Evolutionary conservation across 2,113 vertebrate species (phyloP).

Genomic region (Aspiorhynchus laticeps): DNA sequence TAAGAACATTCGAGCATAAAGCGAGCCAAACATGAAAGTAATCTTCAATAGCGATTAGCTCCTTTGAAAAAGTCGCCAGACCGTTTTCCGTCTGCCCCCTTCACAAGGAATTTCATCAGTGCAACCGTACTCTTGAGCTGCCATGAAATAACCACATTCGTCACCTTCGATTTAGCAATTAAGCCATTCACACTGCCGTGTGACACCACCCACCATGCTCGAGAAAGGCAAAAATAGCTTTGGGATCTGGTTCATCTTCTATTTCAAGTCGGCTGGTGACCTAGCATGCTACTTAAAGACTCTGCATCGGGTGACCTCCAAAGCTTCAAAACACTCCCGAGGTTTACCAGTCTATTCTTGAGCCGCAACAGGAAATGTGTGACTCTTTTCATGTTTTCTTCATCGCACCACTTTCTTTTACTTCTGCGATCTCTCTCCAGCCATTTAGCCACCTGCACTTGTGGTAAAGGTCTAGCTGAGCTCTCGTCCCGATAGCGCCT

Average conservation of each 20-base stretch:
- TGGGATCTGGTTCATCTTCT: slow-evolving; percentile 51
- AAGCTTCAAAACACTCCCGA: slow-evolving; percentile 6
- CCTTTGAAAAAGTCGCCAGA: not conserved
- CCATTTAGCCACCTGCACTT: slow-evolving; percentile 26
- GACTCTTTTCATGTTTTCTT: slow-evolving; percentile 12
- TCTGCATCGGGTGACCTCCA: slow-evolving; percentile 34
- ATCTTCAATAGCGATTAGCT: slow-evolving; percentile 16
- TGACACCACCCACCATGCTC: slow-evolving; percentile 4
- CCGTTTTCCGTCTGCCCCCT: not conserved
- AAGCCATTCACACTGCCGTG: slow-evolving; percentile 6
- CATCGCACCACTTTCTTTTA: not conserved
- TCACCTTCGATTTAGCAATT: slow-evolving; percentile 43
- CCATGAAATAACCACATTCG: slow-evolving; percentile 28
- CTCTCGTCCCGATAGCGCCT: slow-evolving; percentile 19
- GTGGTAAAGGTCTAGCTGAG: slow-evolving; percentile 27
- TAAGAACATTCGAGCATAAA: slow-evolving; percentile 2
- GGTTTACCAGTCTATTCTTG: slow-evolving; percentile 23
- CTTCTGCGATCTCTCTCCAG: not conserved
- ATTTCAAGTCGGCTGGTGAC: slow-evolving; percentile 43
- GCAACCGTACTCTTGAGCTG: not conserved
- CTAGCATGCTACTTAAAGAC: slow-evolving; percentile 35
- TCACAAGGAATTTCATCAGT: not conserved
- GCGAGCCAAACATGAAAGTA: slow-evolving; percentile 8
- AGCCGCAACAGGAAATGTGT: slow-evolving; percentile 11
- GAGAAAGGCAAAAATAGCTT: slow-evolving; percentile 37